Base-by-base conservation (phyloP, 2,797 vertebrate genomes). In the Tachyglossus aculeatus region DNA sequence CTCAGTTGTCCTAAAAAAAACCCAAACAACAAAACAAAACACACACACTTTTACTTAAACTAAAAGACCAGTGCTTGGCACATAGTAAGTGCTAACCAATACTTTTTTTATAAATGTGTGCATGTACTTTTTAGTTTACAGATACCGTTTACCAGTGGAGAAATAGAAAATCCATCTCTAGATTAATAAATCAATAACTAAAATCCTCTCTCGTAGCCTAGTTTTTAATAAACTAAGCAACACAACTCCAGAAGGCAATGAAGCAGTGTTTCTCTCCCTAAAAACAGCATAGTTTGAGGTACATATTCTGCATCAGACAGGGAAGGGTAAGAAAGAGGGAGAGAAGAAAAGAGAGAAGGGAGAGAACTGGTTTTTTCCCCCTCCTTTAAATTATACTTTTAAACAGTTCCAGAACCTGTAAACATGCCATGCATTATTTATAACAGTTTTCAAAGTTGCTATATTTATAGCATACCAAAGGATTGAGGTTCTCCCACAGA, bases 401-500 rank as follows among this genome's bases (percentile, higher is more conserved):
- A 59, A 63, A 39, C 15, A 7, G 52, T 60, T 75, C 22, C 44
- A 70, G 21, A 64, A 48, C 55, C 43, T 56, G 19, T 59, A 69
- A 56, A 39, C 38, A 29, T 70, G 59, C 22, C 53, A 70, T 53
- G 21, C 18, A 69, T 72, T 75, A 56, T 60, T 75, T 64, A 63
- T 43, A 57, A 56, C 5, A 33, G 18, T 58, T 63, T 63, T 69
- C 44, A 58, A 16, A 44, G 55, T 56, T 48, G 24, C 32, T 53
- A 3, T 65, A 52, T 65, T 76, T 69, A 61, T 15, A 72, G 39
- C 31, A 68, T 67, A 50, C 22, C 24, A 65, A 69, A 54, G 34
- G 21, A 47, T 52, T 62, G 48, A 75, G 29, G 3, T 29, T 62
- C 25, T 73, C 41, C 13, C 39, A 59, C 32, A 63, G 9, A 72